These are phyloP conservation scores for Vanessa tameamea DNA, from an alignment of 1,140 invertebrate species.

Conservation along the genomic window DNA sequence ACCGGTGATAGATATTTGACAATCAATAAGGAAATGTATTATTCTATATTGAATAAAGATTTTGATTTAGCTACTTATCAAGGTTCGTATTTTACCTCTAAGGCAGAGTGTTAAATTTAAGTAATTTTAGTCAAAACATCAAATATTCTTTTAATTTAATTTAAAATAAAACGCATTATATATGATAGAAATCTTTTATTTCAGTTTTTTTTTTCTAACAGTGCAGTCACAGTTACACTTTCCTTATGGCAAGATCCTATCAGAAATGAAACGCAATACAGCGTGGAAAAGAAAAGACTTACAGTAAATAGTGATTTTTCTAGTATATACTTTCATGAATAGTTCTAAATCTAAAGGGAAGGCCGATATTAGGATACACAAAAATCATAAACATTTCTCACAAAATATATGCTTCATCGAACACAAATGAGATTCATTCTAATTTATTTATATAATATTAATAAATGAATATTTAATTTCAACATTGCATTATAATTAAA, in stretches of 20 bases:
- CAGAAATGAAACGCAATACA: constrained; percentile 74
- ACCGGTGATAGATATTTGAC: neutral
- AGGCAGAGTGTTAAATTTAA: no score
- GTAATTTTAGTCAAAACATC: no score
- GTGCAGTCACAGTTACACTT: constrained; percentile 75
- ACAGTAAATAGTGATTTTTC: constrained; percentile 37
- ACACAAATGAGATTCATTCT: no score
- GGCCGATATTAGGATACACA: constrained; percentile 57
- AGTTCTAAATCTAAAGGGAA: constrained; percentile 48
- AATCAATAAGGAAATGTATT: no score
- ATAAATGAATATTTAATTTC: no score
- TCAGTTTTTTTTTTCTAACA: constrained; percentile 69
- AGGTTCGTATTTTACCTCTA: no score
- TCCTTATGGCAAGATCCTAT: constrained; percentile 58
- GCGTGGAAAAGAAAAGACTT: constrained; percentile 78
- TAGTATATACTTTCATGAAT: constrained; percentile 25
- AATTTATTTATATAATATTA: no score
- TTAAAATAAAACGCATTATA: constrained; percentile 47
- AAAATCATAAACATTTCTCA: neutral
- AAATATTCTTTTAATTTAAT: neutral
- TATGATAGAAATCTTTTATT: constrained; percentile 77
- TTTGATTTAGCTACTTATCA: no score
- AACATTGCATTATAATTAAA: no score
- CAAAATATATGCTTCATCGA: no score
- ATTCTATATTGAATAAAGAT: no score